phyloP scores from a whole-genome alignment of 2,888 invertebrate genomes.

The Phortica magna region DNA sequence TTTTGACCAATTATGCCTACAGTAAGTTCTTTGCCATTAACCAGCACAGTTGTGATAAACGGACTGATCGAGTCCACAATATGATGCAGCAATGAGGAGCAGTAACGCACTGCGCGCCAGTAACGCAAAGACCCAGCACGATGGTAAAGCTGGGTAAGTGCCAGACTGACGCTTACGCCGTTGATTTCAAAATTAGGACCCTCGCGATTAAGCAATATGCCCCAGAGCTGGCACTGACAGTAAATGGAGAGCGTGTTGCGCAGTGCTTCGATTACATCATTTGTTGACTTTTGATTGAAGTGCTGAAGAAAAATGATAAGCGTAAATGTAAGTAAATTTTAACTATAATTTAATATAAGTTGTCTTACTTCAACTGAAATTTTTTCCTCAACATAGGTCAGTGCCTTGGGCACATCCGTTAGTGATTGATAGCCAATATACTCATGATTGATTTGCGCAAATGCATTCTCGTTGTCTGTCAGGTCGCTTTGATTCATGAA shows the following conservation, averaged over 20 bases:
- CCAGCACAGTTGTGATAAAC: slow-evolving; percentile 97
- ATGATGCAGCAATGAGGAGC: slow-evolving; percentile 94
- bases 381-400: slow-evolving; percentile 85
- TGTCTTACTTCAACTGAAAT: slow-evolving; percentile 78
- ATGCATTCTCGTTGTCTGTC: slow-evolving; percentile 87
- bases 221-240: slow-evolving; percentile 90
- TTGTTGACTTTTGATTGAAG: slow-evolving; percentile 83
- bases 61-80: slow-evolving; percentile 99
- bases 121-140: slow-evolving; percentile 91
- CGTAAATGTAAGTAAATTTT: not conserved
- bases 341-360: not conserved
- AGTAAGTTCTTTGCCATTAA: slow-evolving; percentile 97
- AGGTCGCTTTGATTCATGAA: slow-evolving; percentile 93
- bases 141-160: slow-evolving; percentile 86
- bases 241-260: slow-evolving; percentile 85
- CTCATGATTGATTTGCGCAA: slow-evolving; percentile 93
- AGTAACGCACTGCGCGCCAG: slow-evolving; percentile 96
- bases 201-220: slow-evolving; percentile 88
- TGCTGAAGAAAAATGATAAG: slow-evolving; percentile 72
- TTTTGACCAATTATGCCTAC: slow-evolving; percentile 96
- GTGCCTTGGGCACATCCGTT: slow-evolving; percentile 93
- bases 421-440: slow-evolving; percentile 97
- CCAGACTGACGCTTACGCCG: slow-evolving; percentile 82
- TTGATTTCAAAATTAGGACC: slow-evolving; percentile 88
- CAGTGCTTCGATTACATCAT: slow-evolving; percentile 87